Percentiles rank a stretch among this genome's conserved stretches.
These are phyloP conservation scores for Pangasianodon hypophthalmus DNA, from an alignment of 2,113 vertebrate species.

Conservation along the genomic window DNA sequence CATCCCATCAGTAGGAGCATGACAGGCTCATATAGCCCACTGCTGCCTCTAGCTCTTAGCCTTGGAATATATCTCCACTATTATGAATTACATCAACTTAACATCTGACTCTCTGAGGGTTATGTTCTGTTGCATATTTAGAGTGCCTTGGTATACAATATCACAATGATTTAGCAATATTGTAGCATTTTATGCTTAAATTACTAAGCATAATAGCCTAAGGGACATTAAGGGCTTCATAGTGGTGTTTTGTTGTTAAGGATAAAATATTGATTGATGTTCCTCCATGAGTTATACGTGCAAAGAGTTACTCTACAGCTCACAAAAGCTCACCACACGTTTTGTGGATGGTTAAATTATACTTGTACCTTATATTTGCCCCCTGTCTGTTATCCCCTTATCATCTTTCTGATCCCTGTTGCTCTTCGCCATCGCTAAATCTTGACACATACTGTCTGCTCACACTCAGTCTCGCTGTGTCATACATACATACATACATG, in stretches of 20 bases:
- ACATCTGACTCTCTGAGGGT: conserved; percentile 34
- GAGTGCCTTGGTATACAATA: conserved; percentile 28
- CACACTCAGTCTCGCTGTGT: conserved; percentile 4
- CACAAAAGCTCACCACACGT: background rate
- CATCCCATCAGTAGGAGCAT: conserved; percentile 26
- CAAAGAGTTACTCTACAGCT: background rate
- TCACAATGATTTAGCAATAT: conserved; percentile 40
- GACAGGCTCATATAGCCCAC: conserved; percentile 35
- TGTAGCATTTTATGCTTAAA: conserved; percentile 33
- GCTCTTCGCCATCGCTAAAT: conserved; percentile 19
- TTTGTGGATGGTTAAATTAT: conserved; percentile 2
- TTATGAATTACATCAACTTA: conserved; percentile 53
- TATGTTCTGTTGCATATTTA: conserved; percentile 48
- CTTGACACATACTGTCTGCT: conserved; percentile 30
- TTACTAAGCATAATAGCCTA: conserved; percentile 28
- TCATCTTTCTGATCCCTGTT: conserved; percentile 36
- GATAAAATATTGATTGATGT: background rate
- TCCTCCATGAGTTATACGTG: conserved; percentile 16
- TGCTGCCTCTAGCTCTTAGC: conserved; percentile 36
- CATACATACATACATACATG: background rate
- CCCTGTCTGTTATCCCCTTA: conserved; percentile 12
- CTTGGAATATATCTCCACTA: conserved; percentile 40
- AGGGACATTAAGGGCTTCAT: background rate
- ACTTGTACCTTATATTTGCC: conserved; percentile 5
- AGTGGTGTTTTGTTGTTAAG: background rate